Evolutionary conservation across 1,140 invertebrate genomes (phyloP), one percentile per base, ranked within the genome.

Genomic region (Drosophila pectinifera): DNA sequence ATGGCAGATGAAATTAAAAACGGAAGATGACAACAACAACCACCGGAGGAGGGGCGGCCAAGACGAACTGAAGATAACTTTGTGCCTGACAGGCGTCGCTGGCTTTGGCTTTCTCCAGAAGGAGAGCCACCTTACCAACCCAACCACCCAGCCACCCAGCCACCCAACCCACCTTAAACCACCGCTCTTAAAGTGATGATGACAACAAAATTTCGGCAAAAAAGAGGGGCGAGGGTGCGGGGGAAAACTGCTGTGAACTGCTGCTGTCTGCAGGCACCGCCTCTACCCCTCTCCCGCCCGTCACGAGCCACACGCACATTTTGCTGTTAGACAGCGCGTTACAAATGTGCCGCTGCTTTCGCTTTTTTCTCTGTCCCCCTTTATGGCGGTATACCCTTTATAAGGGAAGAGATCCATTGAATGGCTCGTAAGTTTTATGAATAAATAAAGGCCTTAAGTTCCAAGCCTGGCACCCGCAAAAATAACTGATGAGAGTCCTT

Each of bases 1-100:
- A 90, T 90, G 86, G 80, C 77, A 90, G 73, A 79, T 79, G 86
- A 90, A 86, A 90, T 90, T 90, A 91, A 90, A 84, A 90, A 90
- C 85, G 85, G 80, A 90, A 90, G 80, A 90, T 45, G 56, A 61
- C 63, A 76, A 59, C 69, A 62, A 58, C 73, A 74, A 51, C 70
- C 31, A 53, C 28, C 13, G 49, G 31, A 22, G 49, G 48, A 13
- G 24, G 14, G 11, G 16, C 59, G 65, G 64, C 36, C 63, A 80
- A 59, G 78, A 63, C 72, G 57, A 42, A 69, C 76, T 56, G 70
- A 82, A 88, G 83, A 88, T 88, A 88, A 89, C 76, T 88, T 88
- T 88, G 76, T 67, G 83, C 81, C 74, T 86, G 83, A 88, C 83
- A 88, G 74, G 83, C 69, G 38, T 43, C 69, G 75, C 73, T 62